Base-by-base conservation (phyloP, 2,888 invertebrate species). In the Plusia festucae region DNA sequence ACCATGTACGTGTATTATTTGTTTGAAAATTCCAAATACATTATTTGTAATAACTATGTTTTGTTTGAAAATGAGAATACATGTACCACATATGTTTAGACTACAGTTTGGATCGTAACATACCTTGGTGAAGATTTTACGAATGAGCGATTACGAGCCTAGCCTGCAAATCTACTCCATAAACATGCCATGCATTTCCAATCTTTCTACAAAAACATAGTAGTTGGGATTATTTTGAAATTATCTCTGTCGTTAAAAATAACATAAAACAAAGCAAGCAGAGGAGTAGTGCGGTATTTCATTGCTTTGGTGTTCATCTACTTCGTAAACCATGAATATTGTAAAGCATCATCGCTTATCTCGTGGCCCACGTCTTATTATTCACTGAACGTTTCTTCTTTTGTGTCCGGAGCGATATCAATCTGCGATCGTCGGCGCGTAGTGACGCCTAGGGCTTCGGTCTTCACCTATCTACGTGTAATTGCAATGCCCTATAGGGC, bases 351-450 rank as follows among this genome's bases (percentile, higher is more conserved):
- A 9, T 67, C 68, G 82, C 83, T 64, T 54, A 22, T 78, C 80
- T 80, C 65, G 52, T 81, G 76, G 88, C 88, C 83, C 78, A 64
- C 73, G 83, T 82, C 85, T 89, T 90, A 91, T 91, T 92, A 93
- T 93, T 93, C 92, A 90, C 86, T 85, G 83, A 87, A 82, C 88
- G 90, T 91, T 90, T 86, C 84, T 88, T 90, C 91, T 93, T 93
- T 92, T 91, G 90, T 92, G 88, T 90, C 86, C 88, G 83, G 83
- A 81, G 83, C 90, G 91, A 92, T 92, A 93, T 93, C 91, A 93
- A 94, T 93, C 93, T 92, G 81, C 87, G 88, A 89, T 91, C 87
- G 87, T 84, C 83, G 83, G 85, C 78, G 81, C 76, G 83, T 85
- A 86, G 87, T 85, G 87, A 89, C 88, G 90, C 91, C 90, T 87